phyloP scores from a whole-genome alignment of 2,888 invertebrate genomes.

The Zaprionus obscuricornis region DNA sequence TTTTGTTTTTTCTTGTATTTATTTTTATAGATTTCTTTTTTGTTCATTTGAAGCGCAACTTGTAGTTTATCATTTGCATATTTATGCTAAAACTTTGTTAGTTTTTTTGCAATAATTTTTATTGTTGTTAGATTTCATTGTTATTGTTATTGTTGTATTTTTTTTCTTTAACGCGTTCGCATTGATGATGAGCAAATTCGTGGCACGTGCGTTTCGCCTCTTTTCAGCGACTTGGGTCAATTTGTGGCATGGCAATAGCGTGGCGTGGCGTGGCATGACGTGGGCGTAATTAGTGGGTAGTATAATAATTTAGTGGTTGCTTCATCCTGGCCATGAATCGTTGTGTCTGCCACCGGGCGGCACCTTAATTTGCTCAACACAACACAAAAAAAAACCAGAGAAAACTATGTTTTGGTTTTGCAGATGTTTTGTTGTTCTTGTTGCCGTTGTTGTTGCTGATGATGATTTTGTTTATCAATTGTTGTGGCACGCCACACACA shows the following conservation, averaged over 20 bases:
- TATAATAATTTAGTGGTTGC: slow-evolving; percentile 23
- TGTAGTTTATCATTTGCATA: no score
- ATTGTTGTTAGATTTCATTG: no score
- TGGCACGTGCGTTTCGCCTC: slow-evolving; percentile 49
- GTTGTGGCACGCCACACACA: slow-evolving; percentile 47
- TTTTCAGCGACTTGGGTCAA: slow-evolving; percentile 40
- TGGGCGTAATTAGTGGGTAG: slow-evolving; percentile 54
- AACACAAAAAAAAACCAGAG: not conserved
- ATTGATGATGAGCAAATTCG: slow-evolving; percentile 30
- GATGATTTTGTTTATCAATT: slow-evolving; percentile 67
- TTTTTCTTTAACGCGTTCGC: not conserved
- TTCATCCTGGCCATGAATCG: slow-evolving; percentile 27
- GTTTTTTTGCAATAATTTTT: slow-evolving; percentile 46
- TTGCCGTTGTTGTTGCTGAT: slow-evolving; percentile 31
- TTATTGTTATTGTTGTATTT: no score
- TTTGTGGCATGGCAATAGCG: no score
- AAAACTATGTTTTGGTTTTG: slow-evolving; percentile 16
- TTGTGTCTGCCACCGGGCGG: slow-evolving; percentile 67
- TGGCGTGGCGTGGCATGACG: no score
- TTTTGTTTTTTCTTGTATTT: no score
- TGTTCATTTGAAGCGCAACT: no score
- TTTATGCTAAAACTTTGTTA: no score
- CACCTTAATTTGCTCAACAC: slow-evolving; percentile 65
- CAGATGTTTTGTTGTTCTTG: not conserved
- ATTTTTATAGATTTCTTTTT: no score